Evolutionary conservation across 1,140 invertebrate species (phyloP).

Genomic region (Phortica variegata): DNA sequence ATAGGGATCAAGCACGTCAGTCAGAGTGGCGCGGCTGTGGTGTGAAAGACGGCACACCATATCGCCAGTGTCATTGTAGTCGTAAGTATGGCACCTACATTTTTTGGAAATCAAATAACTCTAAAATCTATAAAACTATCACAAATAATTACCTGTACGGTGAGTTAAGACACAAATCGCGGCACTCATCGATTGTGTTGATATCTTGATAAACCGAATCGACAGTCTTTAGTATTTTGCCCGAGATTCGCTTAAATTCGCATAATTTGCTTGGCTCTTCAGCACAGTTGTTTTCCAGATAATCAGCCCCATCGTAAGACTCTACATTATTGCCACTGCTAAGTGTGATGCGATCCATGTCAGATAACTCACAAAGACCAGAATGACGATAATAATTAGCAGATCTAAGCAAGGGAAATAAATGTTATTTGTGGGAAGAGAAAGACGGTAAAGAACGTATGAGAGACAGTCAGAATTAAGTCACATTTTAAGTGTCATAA

Average conservation of each 20-base stretch:
- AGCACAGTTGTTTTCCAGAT: conserved; percentile 87
- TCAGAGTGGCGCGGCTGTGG: conserved; percentile 82
- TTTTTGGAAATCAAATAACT: background rate
- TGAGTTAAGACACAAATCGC: conserved; percentile 83
- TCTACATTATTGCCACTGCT: conserved; percentile 74
- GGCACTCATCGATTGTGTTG: conserved; percentile 79
- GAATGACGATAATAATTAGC: conserved; percentile 85
- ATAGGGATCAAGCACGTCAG: conserved; percentile 88
- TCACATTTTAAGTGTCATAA: too few relatives aligned
- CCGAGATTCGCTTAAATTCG: conserved; percentile 86
- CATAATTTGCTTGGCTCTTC: conserved; percentile 89
- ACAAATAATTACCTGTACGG: conserved; percentile 63
- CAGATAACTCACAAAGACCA: conserved; percentile 81
- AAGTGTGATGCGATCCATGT: conserved; percentile 86
- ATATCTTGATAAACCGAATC: conserved; percentile 91
- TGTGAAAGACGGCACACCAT: conserved; percentile 89
- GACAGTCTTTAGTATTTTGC: conserved; percentile 88
- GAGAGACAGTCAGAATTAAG: conserved; percentile 21
- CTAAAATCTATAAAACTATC: background rate
- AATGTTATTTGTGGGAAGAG: conserved; percentile 14
- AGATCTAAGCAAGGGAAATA: conserved; percentile 68
- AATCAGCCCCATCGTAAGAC: conserved; percentile 72
- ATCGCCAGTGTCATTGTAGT: conserved; percentile 89
- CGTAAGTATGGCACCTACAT: conserved; percentile 83
- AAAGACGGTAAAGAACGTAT: conserved; percentile 9